phyloP scores from a whole-genome alignment of 2,797 vertebrate species.

The Anguilla marmorata region DNA sequence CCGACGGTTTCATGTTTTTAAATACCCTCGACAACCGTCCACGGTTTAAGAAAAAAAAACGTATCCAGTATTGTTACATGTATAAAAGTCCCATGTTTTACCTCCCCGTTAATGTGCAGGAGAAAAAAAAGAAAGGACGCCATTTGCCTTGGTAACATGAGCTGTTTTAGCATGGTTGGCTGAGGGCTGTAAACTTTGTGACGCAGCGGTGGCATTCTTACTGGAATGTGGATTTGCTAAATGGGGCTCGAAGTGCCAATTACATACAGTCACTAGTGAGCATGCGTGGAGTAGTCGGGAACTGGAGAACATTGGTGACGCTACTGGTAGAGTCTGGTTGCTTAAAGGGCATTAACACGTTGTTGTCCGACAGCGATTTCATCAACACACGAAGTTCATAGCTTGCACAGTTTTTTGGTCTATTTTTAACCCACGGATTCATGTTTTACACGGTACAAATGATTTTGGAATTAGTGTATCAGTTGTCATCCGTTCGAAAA shows the following conservation, averaged over 20 bases:
- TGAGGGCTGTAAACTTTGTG: conserved; percentile 44
- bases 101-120: not conserved
- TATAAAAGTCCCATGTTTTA: not conserved
- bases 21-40: not conserved
- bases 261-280: conserved; percentile 57
- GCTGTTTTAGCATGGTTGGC: conserved; percentile 44
- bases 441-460: not conserved
- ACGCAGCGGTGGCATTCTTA: conserved; percentile 53
- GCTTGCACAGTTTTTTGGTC: not conserved
- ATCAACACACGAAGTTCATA: not conserved
- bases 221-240: conserved; percentile 66
- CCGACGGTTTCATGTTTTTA: not conserved
- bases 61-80: not conserved
- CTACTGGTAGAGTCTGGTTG: conserved; percentile 43
- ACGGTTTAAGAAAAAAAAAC: not conserved
- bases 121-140: not conserved
- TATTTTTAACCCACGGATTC: not conserved
- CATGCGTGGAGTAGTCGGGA: conserved; percentile 54
- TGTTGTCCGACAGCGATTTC: not conserved
- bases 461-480: not conserved
- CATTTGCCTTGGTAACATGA: conserved; percentile 23
- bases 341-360: conserved; percentile 33
- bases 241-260: conserved; percentile 55
- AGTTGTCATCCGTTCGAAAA: not conserved
- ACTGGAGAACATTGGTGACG: conserved; percentile 52